Base-by-base conservation (phyloP, 2,888 invertebrate species). In the Drosophila sordidula region DNA sequence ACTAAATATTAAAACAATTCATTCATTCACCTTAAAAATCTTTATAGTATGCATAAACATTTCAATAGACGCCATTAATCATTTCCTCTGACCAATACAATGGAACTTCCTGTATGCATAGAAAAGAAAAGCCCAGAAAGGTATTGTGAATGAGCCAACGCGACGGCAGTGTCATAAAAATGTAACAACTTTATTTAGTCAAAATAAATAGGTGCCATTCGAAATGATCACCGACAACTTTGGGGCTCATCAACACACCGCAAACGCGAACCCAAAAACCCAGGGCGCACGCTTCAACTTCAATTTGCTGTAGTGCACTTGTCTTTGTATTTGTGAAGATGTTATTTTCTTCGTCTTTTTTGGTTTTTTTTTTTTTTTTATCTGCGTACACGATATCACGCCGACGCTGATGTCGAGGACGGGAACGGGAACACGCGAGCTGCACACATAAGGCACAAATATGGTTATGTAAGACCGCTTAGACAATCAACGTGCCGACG, bases 331-430 rank as follows among this genome's bases (percentile, higher is more conserved):
- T 34, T 34, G 34, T 34, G 34, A 12, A 34, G 34, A 34, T 34
- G 12, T 34, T 34, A 34, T 11, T 34, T 34, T 34, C 2, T 11
- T 32, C 0, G 3, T 62, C 34, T 42, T 66, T 11, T 63, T 14
- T 32, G n/a, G n/a, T 26, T 11, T 50, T 61, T 8, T 56, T 9
- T 11, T 32, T 2, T 26, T 64, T 70, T 69, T 58, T 78, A 81
- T 78, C 82, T 79, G 66, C 70, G 74, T 79, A 73, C 85, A 85
- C 83, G 74, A 81, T 75, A 78, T 82, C 87, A 87, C 64, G 79
- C 67, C 56, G 72, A 29, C 45, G 34, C 42, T 16, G 73, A 32
- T 42, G 32, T 39, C 16, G 61, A 57, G 66, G 64, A 62, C 62
- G 34, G 34, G 12, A 34, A 59, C 62, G 81, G 78, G 70, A 84